Conservation (phyloP, 2,113 vertebrate species). For the Trogon surrucura region DNA sequence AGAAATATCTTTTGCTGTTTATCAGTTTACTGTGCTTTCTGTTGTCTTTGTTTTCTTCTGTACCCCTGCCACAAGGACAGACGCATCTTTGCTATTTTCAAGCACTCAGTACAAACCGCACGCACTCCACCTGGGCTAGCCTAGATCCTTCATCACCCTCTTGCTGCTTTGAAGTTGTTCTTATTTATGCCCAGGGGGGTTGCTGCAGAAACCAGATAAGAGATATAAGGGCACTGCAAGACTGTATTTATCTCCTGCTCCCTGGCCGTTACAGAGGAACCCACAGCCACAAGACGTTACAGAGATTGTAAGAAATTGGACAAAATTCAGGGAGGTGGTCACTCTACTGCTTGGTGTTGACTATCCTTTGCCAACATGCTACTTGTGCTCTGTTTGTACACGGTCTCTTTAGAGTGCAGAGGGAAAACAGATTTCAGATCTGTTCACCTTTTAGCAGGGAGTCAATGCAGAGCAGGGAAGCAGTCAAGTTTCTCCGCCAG, state of each 20-base stretch:
- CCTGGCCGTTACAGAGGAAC: neutral
- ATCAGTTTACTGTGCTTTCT: neutral
- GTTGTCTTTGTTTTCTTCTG: neutral
- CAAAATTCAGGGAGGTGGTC: neutral
- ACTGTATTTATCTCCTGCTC: neutral
- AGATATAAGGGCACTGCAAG: neutral
- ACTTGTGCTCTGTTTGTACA: neutral
- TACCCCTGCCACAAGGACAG: neutral
- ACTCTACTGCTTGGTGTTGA: neutral
- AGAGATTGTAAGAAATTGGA: neutral
- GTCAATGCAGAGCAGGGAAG: neutral
- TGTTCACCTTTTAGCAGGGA: neutral
- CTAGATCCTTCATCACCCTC: neutral
- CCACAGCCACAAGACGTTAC: rapidly evolving
- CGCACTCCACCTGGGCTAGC: neutral
- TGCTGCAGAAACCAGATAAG: neutral
- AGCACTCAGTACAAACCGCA: neutral
- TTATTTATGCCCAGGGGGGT: neutral
- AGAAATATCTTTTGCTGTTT: neutral
- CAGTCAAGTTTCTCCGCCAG: neutral
- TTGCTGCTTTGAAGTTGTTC: neutral
- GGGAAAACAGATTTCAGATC: neutral
- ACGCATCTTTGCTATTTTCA: neutral
- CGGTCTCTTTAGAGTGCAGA: neutral
- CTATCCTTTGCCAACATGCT: too few relatives aligned